Percentiles rank a stretch among this genome's conserved stretches.
Evolutionary conservation across 2,797 vertebrate species (phyloP).

Genomic region (Manis crassicaudata): DNA sequence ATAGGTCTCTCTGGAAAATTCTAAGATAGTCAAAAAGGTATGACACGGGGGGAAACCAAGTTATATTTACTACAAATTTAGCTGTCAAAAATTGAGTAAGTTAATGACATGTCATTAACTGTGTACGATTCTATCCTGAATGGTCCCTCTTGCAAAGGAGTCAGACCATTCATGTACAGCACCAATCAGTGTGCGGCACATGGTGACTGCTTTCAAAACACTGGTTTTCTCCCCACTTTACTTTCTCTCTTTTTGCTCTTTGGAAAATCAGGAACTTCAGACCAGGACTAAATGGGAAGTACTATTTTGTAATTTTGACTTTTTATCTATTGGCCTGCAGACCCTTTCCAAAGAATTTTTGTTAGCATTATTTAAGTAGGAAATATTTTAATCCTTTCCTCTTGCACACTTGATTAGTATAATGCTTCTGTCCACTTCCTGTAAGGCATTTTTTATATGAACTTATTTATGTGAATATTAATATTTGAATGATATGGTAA

Average conservation of each 20-base stretch:
- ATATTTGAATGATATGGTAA: slow-evolving; percentile 52
- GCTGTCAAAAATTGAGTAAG: neutral
- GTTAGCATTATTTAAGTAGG: slow-evolving; percentile 1
- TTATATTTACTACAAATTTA: neutral
- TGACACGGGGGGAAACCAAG: neutral
- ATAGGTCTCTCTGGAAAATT: neutral
- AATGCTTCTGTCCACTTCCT: slow-evolving; percentile 17
- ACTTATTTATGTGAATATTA: slow-evolving; percentile 33
- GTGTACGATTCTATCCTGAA: rapidly evolving
- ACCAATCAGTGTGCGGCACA: neutral
- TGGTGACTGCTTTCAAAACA: neutral
- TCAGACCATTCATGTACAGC: neutral
- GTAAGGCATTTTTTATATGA: slow-evolving; percentile 32
- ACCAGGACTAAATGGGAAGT: neutral
- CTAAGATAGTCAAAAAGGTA: neutral
- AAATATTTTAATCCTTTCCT: slow-evolving; percentile 47
- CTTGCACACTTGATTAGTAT: slow-evolving; percentile 10
- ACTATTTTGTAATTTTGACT: slow-evolving; percentile 10
- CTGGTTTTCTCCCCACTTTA: neutral
- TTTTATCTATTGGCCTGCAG: neutral
- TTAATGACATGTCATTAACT: rapidly evolving
- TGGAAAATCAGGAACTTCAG: neutral
- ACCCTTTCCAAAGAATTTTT: slow-evolving; percentile 16
- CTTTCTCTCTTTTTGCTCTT: neutral
- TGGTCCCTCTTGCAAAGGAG: neutral